Evolutionary conservation across 2,113 vertebrate genomes (phyloP).

Genomic region (Epinephelus lanceolatus): DNA sequence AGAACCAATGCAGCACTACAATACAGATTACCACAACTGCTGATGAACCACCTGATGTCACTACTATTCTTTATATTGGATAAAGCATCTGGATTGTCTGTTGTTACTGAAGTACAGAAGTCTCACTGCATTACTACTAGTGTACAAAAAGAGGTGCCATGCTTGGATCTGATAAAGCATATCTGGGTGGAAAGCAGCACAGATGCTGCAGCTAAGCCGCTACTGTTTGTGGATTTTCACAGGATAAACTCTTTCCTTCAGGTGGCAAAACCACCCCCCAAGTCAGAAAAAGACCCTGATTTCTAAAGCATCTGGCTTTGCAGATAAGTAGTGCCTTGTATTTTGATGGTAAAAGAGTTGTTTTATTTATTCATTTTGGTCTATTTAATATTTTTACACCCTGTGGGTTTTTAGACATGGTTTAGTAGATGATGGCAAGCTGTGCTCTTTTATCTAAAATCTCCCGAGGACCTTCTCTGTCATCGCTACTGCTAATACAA

Average conservation of each 20-base stretch:
- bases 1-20: neutral
- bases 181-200: conserved; percentile 40
- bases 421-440: conserved; percentile 24
- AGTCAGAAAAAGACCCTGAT: conserved; percentile 16
- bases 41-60: conserved; percentile 23
- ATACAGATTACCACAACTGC: conserved; percentile 4
- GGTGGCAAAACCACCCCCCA: conserved; percentile 6
- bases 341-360: neutral
- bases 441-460: conserved; percentile 20
- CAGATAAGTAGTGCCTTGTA: conserved; percentile 20
- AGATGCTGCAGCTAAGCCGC: conserved; percentile 46
- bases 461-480: conserved; percentile 33
- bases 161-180: conserved; percentile 50
- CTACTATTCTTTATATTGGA: conserved; percentile 14
- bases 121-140: conserved; percentile 33
- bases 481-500: conserved; percentile 36
- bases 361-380: conserved; percentile 25
- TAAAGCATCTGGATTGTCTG: conserved; percentile 31
- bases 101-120: conserved; percentile 15
- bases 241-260: conserved; percentile 46
- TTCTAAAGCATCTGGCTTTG: conserved; percentile 29
- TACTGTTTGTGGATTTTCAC: conserved; percentile 48
- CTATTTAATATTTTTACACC: conserved; percentile 11
- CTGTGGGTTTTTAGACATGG: conserved; percentile 12
- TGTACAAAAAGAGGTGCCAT: conserved; percentile 23